phyloP scores from a whole-genome alignment of 2,888 invertebrate species.

The Philopedon plagiatum region DNA sequence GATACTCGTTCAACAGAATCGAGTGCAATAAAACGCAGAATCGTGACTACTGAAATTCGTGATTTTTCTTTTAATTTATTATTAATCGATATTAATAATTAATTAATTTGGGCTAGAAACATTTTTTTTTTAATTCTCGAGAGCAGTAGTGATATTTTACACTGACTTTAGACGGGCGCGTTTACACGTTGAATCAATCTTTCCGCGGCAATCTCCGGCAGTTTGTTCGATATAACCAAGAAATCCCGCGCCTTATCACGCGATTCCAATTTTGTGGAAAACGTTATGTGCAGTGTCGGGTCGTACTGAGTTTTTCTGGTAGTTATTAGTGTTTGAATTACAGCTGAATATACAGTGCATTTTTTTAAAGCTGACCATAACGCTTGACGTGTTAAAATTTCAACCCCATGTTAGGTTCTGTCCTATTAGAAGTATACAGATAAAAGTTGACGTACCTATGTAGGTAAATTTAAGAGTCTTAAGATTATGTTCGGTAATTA shows the following conservation, averaged over 20 bases:
- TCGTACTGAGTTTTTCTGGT: background rate
- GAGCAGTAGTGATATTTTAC: background rate
- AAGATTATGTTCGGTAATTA: too few species aligned
- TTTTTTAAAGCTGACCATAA: background rate
- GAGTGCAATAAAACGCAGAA: conserved; percentile 11
- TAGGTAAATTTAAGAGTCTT: too few species aligned
- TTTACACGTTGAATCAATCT: conserved; percentile 16
- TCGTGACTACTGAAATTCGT: conserved; percentile 24
- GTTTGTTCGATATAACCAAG: conserved; percentile 21
- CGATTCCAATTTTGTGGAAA: conserved; percentile 20
- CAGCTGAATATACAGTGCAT: too few species aligned
- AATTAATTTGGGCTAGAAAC: conserved; percentile 22
- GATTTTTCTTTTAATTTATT: conserved; percentile 20
- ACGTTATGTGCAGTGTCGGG: conserved; percentile 12
- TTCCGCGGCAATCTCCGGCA: conserved; percentile 1
- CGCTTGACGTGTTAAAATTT: background rate
- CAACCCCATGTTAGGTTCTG: too few species aligned
- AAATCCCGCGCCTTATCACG: conserved; percentile 20
- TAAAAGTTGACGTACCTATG: too few species aligned
- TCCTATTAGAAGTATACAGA: too few species aligned
- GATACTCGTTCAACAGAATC: conserved; percentile 16
- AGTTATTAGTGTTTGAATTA: background rate
- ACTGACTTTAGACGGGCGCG: conserved; percentile 3
- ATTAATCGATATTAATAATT: conserved; percentile 15
- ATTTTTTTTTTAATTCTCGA: conserved; percentile 13